Percentiles rank a stretch among this genome's conserved stretches.
Evolutionary conservation across 37 sponge, comb jelly and placozoan genomes (phyloP).

Genomic region (Diacarnus erythraeanus): DNA sequence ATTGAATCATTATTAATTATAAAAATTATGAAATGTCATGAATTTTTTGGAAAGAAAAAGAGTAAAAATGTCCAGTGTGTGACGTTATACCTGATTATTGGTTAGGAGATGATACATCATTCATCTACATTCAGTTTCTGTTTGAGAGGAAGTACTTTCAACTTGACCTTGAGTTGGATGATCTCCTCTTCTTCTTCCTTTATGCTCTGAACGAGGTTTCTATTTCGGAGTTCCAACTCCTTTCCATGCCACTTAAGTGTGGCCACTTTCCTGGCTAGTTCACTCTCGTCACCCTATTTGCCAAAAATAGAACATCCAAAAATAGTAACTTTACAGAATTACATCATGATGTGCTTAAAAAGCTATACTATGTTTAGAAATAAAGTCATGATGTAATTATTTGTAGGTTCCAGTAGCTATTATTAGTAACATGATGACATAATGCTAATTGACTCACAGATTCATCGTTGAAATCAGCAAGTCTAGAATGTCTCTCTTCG

Average conservation of each 20-base stretch:
- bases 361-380: too few relatives aligned
- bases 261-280: slow-evolving; percentile 59
- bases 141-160: slow-evolving; percentile 37
- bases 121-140: slow-evolving; percentile 25
- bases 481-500: background rate
- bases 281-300: slow-evolving; percentile 79
- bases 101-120: background rate
- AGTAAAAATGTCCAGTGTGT: background rate
- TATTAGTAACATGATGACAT: too few relatives aligned
- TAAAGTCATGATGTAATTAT: too few relatives aligned
- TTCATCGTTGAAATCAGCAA: background rate
- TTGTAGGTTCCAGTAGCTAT: too few relatives aligned
- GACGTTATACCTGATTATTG: background rate
- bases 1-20: background rate
- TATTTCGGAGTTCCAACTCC: slow-evolving; percentile 59
- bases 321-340: too few relatives aligned
- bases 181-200: slow-evolving; percentile 38
- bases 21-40: background rate
- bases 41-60: background rate
- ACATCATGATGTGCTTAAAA: too few relatives aligned
- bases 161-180: slow-evolving; percentile 47
- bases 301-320: too few relatives aligned
- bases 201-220: slow-evolving; percentile 39
- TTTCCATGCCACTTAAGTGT: slow-evolving; percentile 68
- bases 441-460: background rate